phyloP scores from a whole-genome alignment of 2,888 invertebrate species.

The Cremastinae sp. region DNA sequence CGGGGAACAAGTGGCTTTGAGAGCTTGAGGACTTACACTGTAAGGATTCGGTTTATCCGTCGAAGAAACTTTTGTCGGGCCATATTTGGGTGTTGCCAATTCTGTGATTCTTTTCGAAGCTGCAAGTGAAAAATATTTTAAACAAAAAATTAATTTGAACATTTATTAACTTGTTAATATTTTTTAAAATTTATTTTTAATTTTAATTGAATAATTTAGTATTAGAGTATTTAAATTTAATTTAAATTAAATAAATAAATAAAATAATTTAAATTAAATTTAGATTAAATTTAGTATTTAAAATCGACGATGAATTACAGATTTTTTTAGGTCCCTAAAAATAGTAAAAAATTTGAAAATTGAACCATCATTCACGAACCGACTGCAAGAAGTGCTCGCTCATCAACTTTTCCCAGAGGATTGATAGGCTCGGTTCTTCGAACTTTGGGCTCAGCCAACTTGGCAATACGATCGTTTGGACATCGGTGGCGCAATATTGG shows the following conservation, averaged over 20 bases:
- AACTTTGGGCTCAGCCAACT: slow-evolving; percentile 58
- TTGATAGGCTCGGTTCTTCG: slow-evolving; percentile 41
- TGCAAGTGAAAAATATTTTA: slow-evolving; percentile 17
- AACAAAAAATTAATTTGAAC: neutral
- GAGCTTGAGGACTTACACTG: slow-evolving; percentile 70
- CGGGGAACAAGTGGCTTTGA: slow-evolving; percentile 70
- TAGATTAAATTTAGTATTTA: too few species aligned
- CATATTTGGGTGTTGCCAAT: slow-evolving; percentile 74
- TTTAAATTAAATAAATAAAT: too few species aligned
- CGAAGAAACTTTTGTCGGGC: slow-evolving; percentile 70
- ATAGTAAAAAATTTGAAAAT: neutral
- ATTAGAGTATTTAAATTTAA: too few species aligned
- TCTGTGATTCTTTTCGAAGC: slow-evolving; percentile 64
- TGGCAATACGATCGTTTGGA: slow-evolving; percentile 48
- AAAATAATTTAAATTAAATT: too few species aligned
- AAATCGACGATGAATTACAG: too few species aligned
- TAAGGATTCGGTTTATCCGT: slow-evolving; percentile 79
- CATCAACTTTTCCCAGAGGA: slow-evolving; percentile 55
- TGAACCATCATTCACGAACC: slow-evolving; percentile 40
- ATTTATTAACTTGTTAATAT: neutral
- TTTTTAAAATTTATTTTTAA: too few species aligned
- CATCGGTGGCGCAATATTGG: slow-evolving; percentile 11
- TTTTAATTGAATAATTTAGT: too few species aligned
- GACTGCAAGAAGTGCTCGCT: slow-evolving; percentile 58
- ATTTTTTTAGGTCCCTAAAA: neutral